Evolutionary conservation across 2,797 vertebrate genomes (phyloP).

Genomic region (Nasua narica): DNA sequence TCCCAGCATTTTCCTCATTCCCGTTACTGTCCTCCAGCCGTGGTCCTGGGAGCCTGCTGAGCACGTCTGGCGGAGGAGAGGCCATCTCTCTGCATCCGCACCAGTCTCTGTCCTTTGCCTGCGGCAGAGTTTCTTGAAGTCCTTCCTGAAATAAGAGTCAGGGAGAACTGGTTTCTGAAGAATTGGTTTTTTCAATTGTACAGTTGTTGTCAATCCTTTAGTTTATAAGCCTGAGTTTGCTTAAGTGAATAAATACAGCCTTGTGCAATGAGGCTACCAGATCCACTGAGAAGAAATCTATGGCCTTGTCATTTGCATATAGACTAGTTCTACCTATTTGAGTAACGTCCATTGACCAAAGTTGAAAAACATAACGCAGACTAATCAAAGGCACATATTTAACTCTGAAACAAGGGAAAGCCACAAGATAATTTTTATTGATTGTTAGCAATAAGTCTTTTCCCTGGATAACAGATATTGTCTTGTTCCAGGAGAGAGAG

Average conservation of each 20-base stretch:
- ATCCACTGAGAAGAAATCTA: conserved; percentile 4
- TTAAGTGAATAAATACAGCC: conserved; percentile 60
- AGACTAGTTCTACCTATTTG: conserved; percentile 22
- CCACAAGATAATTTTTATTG: conserved; percentile 29
- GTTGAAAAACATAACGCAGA: conserved; percentile 43
- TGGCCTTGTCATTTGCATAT: conserved; percentile 10
- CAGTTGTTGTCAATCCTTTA: not conserved
- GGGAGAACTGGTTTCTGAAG: conserved; percentile 32
- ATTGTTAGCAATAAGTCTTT: conserved; percentile 12
- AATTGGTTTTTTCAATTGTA: conserved; percentile 39
- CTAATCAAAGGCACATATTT: conserved; percentile 59
- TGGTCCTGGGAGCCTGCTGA: not conserved
- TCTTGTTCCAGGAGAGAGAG: conserved; percentile 5
- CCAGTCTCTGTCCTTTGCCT: conserved; percentile 43
- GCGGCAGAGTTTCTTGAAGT: not conserved
- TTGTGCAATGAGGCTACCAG: not conserved
- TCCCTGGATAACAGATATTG: not conserved
- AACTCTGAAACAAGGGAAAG: conserved; percentile 54
- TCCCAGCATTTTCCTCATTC: not conserved
- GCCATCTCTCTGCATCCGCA: not conserved
- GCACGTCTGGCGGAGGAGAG: not conserved
- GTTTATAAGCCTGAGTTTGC: conserved; percentile 35
- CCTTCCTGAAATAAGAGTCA: conserved; percentile 26
- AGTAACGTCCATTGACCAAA: conserved; percentile 24
- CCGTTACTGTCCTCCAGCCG: not conserved